These are phyloP conservation scores for Brenthis hecate DNA, from an alignment of 2,888 invertebrate species.

Conservation along the genomic window DNA sequence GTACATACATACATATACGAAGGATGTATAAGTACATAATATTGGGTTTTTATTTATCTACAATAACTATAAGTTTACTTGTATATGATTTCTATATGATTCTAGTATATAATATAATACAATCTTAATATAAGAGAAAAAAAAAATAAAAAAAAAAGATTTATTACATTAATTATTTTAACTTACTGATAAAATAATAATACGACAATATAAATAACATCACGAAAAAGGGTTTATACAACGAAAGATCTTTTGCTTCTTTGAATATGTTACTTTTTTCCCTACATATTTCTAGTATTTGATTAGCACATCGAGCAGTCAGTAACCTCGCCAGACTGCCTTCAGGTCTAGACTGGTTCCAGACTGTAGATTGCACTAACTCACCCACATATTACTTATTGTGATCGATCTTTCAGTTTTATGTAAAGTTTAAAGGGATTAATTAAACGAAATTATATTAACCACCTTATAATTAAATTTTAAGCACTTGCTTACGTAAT, in stretches of 20 bases:
- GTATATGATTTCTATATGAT: too few species aligned
- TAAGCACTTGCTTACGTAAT: not conserved
- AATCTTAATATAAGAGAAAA: too few species aligned
- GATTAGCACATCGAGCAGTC: constrained; percentile 34
- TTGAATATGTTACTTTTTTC: constrained; percentile 3
- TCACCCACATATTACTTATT: constrained; percentile 33
- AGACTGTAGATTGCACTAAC: constrained; percentile 33
- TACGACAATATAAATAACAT: not conserved
- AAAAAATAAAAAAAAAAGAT: too few species aligned
- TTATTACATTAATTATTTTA: too few species aligned
- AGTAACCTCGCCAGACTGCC: constrained; percentile 39
- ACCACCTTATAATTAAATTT: not conserved
- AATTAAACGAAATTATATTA: not conserved
- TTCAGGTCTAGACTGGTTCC: constrained; percentile 39
- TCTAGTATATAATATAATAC: too few species aligned
- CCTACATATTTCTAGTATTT: constrained; percentile 22
- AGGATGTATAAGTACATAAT: not conserved
- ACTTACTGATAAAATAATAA: not conserved
- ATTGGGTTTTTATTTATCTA: not conserved
- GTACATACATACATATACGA: not conserved
- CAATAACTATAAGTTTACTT: too few species aligned
- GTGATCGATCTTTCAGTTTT: constrained; percentile 23
- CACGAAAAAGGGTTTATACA: not conserved
- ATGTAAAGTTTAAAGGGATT: constrained; percentile 14
- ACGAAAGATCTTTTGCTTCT: not conserved